Conservation (phyloP, 1,140 invertebrate genomes). For the Drosophila novamexicana region DNA sequence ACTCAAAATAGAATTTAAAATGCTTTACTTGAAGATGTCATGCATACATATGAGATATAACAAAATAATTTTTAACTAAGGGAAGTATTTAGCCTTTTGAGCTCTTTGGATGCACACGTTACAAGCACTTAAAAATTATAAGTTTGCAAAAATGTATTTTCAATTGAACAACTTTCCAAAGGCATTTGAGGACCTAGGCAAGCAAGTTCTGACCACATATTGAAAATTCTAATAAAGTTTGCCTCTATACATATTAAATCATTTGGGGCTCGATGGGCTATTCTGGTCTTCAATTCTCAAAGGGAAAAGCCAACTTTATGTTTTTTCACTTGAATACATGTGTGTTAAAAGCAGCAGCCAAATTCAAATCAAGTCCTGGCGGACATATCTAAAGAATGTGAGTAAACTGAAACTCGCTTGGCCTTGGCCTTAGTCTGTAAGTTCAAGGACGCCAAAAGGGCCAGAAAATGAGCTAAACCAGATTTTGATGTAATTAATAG, state of each 20-base stretch:
- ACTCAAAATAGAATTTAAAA: no score
- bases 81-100: neutral
- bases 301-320: slow-evolving; percentile 1
- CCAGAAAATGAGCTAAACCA: slow-evolving; percentile 1
- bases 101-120: neutral
- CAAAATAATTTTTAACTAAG: no score
- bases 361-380: slow-evolving; percentile 10
- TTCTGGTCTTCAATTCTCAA: slow-evolving; percentile 1
- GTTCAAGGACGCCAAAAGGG: slow-evolving; percentile 52
- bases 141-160: neutral
- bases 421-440: slow-evolving; percentile 42
- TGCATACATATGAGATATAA: no score
- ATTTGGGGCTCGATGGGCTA: neutral
- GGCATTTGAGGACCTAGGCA: slow-evolving; percentile 9
- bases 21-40: no score
- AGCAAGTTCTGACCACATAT: neutral
- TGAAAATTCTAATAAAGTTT: slow-evolving; percentile 21
- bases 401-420: slow-evolving; percentile 22
- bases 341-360: slow-evolving; percentile 1
- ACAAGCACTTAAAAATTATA: neutral
- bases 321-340: neutral
- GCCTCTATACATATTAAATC: neutral
- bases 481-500: slow-evolving; percentile 48
- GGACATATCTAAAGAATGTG: slow-evolving; percentile 30
- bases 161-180: slow-evolving; percentile 8